phyloP scores from a whole-genome alignment of 2,113 vertebrate genomes.

The Pseudois nayaur region DNA sequence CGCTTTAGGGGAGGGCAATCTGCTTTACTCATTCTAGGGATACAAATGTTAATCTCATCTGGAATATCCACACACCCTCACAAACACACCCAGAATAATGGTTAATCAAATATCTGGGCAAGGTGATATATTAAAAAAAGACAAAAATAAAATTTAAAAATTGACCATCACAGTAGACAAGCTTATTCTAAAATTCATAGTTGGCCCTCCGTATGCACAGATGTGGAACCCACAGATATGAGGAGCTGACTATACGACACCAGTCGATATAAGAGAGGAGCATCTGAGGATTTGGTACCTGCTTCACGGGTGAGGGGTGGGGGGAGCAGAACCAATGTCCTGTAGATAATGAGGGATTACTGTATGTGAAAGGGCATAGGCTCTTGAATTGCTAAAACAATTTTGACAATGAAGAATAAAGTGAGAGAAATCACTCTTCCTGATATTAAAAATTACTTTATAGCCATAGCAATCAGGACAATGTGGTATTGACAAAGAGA shows the following conservation, averaged over 20 bases:
- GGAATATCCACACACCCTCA: neutral
- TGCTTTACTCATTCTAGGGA: neutral
- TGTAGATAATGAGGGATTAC: neutral
- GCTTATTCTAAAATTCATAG: neutral
- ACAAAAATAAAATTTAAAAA: neutral
- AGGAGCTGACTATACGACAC: neutral
- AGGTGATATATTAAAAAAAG: neutral
- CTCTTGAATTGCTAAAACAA: neutral
- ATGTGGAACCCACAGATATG: neutral
- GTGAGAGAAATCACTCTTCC: neutral
- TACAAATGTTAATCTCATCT: neutral
- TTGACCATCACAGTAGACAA: neutral
- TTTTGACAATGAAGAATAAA: neutral
- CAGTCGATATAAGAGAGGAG: neutral
- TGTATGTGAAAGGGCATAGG: neutral
- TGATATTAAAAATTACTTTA: neutral
- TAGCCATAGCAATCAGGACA: neutral
- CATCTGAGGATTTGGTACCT: neutral
- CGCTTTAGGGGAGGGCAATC: neutral
- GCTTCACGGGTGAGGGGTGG: accelerated
- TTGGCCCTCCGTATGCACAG: neutral
- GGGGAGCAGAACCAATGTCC: neutral
- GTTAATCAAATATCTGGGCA: neutral
- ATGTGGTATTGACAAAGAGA: neutral
- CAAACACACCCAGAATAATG: neutral